These are phyloP conservation scores for Falcaria lacertinaria DNA, from an alignment of 2,888 invertebrate species.

Conservation along the genomic window DNA sequence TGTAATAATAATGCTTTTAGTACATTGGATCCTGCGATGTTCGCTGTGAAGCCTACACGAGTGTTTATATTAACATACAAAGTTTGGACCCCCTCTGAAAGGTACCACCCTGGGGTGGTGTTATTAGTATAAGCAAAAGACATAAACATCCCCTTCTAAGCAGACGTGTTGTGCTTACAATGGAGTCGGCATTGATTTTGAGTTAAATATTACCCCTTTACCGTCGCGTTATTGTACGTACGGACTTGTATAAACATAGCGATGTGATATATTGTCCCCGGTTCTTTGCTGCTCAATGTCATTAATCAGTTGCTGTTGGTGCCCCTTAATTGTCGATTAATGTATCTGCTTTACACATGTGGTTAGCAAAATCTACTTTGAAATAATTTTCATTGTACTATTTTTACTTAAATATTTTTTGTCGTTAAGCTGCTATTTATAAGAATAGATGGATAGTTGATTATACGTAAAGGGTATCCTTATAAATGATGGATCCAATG, in stretches of 20 bases:
- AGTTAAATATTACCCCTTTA: conserved; percentile 72
- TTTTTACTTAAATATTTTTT: conserved; percentile 31
- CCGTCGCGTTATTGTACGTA: conserved; percentile 37
- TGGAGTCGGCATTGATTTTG: conserved; percentile 73
- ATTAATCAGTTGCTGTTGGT: conserved; percentile 46
- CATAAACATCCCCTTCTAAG: conserved; percentile 57
- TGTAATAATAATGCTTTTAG: conserved; percentile 56
- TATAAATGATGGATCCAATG: conserved; percentile 8
- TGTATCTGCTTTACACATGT: not conserved
- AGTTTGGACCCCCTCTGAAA: conserved; percentile 58
- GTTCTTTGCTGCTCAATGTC: conserved; percentile 43
- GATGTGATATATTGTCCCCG: conserved; percentile 66
- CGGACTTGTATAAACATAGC: conserved; percentile 56
- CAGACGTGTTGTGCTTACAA: conserved; percentile 71
- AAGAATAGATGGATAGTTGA: not conserved
- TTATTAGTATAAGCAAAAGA: conserved; percentile 75
- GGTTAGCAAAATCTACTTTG: not conserved
- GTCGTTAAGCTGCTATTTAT: not conserved
- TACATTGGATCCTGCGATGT: conserved; percentile 60
- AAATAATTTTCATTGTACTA: conserved; percentile 3
- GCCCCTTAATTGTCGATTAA: conserved; percentile 7
- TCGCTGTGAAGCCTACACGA: conserved; percentile 61
- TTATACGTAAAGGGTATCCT: not conserved
- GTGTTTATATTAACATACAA: conserved; percentile 74
- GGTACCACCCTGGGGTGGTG: conserved; percentile 69